Evolutionary conservation across 2,888 invertebrate genomes (phyloP).

Genomic region (Stenurella melanura): DNA sequence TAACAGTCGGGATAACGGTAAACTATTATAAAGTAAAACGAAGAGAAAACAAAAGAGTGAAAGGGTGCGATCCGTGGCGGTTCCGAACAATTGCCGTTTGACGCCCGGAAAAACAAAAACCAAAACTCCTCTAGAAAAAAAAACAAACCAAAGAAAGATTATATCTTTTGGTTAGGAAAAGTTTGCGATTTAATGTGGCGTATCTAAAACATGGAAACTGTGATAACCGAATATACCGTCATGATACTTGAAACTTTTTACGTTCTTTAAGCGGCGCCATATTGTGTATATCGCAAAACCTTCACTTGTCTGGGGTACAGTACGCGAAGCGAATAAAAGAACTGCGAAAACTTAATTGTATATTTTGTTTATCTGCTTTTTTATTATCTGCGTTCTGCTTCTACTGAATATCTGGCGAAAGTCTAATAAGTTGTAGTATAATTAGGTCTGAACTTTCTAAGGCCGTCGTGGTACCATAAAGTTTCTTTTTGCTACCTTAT

Average conservation of each 20-base stretch:
- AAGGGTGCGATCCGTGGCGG: slow-evolving; percentile 66
- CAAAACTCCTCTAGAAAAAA: slow-evolving; percentile 54
- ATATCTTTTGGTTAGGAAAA: slow-evolving; percentile 64
- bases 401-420: background rate
- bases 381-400: background rate
- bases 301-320: slow-evolving; percentile 30
- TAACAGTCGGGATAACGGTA: slow-evolving; percentile 34
- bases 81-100: slow-evolving; percentile 68
- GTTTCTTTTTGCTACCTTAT: background rate
- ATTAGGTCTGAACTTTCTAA: background rate
- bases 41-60: slow-evolving; percentile 54
- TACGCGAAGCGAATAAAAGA: slow-evolving; percentile 8
- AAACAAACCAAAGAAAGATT: slow-evolving; percentile 60
- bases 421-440: background rate
- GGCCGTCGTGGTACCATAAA: background rate
- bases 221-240: slow-evolving; percentile 66
- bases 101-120: slow-evolving; percentile 66
- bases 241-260: slow-evolving; percentile 63
- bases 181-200: slow-evolving; percentile 69
- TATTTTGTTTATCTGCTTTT: background rate
- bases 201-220: slow-evolving; percentile 67
- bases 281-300: slow-evolving; percentile 50
- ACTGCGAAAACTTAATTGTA: slow-evolving; percentile 6
- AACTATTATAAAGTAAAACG: slow-evolving; percentile 51
- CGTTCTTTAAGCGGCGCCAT: slow-evolving; percentile 57